phyloP scores from a whole-genome alignment of 2,888 invertebrate species.

The Nymphalis c-album region DNA sequence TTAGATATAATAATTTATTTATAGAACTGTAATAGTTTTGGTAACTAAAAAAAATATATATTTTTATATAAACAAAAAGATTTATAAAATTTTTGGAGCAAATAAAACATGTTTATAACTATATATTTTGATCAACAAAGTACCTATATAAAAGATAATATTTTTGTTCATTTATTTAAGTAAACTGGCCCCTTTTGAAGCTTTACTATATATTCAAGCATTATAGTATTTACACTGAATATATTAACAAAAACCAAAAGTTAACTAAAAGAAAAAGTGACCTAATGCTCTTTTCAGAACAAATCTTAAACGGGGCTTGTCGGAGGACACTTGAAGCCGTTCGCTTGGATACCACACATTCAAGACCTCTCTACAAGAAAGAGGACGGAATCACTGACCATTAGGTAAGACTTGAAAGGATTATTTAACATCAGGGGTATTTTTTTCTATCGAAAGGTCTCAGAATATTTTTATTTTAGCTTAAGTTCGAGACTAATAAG shows the following conservation, averaged over 20 bases:
- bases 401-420: constrained; percentile 11
- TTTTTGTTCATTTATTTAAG: no score
- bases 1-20: background rate
- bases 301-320: constrained; percentile 16
- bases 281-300: constrained; percentile 5
- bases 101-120: no score
- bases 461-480: background rate
- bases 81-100: no score
- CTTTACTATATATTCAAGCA: no score
- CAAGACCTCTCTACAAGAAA: constrained; percentile 27
- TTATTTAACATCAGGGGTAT: background rate
- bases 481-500: background rate
- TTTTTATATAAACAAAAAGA: no score
- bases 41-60: no score
- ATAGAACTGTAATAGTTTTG: no score
- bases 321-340: constrained; percentile 17
- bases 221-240: no score
- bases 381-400: constrained; percentile 28
- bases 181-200: no score
- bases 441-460: background rate
- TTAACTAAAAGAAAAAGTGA: background rate
- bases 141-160: no score
- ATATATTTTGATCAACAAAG: no score
- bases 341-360: constrained; percentile 21
- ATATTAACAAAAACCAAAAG: background rate